Conservation (phyloP, 2,797 vertebrate species). For the Simalia tracyae region DNA sequence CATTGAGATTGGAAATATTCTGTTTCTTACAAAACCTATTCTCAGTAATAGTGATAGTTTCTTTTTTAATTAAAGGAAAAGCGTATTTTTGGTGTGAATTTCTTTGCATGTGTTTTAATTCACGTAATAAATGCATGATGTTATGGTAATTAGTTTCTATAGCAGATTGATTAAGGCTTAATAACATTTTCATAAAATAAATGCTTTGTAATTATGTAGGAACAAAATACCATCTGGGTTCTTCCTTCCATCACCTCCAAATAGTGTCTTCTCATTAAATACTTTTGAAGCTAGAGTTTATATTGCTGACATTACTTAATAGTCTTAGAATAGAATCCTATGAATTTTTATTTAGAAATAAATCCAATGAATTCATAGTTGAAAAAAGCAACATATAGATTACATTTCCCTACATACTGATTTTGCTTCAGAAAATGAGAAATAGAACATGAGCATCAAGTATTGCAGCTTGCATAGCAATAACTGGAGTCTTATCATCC, state of each 20-base stretch:
- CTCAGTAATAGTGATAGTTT: background rate
- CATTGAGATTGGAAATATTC: background rate
- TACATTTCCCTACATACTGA: background rate
- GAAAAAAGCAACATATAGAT: slow-evolving; percentile 10
- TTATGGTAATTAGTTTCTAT: slow-evolving; percentile 50
- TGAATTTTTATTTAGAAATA: background rate
- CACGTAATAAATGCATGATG: slow-evolving; percentile 34
- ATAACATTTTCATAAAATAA: slow-evolving; percentile 65
- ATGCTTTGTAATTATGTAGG: slow-evolving; percentile 56
- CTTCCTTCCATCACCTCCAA: slow-evolving; percentile 40
- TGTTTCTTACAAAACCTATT: background rate
- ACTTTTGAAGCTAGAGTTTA: background rate
- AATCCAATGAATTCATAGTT: background rate
- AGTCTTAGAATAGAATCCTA: background rate
- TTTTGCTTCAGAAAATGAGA: background rate
- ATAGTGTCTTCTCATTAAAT: background rate
- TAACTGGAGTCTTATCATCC: background rate
- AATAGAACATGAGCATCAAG: background rate
- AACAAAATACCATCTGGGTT: slow-evolving; percentile 60
- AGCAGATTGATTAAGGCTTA: slow-evolving; percentile 54
- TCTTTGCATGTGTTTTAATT: slow-evolving; percentile 23
- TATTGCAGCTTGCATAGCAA: slow-evolving; percentile 18
- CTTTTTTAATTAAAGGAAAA: slow-evolving; percentile 10
- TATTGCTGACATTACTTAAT: background rate
- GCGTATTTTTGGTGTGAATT: background rate